These are phyloP conservation scores for Oophaga pumilio DNA, from an alignment of 2,113 vertebrate genomes.

Conservation along the genomic window DNA sequence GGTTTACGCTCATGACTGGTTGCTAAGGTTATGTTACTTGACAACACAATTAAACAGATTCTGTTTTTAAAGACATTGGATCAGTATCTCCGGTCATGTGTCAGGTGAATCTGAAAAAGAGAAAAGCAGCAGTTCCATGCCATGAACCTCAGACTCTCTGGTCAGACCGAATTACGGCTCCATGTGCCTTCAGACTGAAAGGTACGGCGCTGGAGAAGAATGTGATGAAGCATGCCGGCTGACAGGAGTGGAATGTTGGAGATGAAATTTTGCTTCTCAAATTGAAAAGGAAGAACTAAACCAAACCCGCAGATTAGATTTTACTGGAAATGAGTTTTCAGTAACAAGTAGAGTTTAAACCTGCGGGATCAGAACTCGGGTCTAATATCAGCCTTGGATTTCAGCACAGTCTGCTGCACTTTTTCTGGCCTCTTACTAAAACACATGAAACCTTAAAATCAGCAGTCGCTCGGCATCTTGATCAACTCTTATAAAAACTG, in stretches of 20 bases:
- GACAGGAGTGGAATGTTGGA: neutral
- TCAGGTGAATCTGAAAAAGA: neutral
- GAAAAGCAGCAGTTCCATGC: neutral
- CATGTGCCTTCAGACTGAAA: neutral
- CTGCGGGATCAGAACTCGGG: constrained; percentile 8
- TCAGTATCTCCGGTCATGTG: neutral
- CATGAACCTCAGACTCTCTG: neutral
- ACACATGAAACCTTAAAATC: constrained; percentile 57
- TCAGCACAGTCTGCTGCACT: constrained; percentile 67
- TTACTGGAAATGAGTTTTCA: constrained; percentile 41
- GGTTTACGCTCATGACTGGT: neutral
- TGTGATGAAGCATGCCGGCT: neutral
- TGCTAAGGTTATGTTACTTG: neutral
- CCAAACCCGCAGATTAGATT: neutral
- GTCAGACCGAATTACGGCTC: neutral
- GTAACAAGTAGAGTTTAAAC: constrained; percentile 15
- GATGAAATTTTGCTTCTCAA: constrained; percentile 56
- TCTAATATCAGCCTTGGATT: constrained; percentile 59
- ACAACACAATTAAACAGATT: neutral
- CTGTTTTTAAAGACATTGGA: neutral
- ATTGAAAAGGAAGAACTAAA: constrained; percentile 17
- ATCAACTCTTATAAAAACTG: neutral
- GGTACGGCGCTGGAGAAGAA: neutral
- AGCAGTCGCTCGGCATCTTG: constrained; percentile 6
- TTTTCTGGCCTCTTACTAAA: constrained; percentile 62